Conservation (phyloP, 2,113 vertebrate genomes). For the Heliornis fulica region DNA sequence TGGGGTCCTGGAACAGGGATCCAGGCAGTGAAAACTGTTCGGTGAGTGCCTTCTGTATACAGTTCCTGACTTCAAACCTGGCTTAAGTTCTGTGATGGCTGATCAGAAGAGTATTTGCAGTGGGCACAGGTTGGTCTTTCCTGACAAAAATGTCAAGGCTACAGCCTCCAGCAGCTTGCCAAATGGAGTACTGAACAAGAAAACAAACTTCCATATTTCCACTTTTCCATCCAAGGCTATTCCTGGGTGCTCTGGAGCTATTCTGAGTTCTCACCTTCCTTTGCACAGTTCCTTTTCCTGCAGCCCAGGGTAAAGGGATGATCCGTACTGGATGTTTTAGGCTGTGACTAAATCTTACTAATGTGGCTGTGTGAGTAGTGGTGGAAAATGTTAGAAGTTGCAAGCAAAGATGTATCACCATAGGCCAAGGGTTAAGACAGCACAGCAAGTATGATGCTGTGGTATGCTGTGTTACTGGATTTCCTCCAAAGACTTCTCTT, state of each 20-base stretch:
- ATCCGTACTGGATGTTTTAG: background rate
- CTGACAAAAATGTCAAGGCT: background rate
- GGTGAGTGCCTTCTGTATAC: too few relatives aligned
- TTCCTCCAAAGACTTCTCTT: background rate
- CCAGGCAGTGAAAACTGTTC: background rate
- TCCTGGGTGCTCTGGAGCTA: background rate
- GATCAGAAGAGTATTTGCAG: background rate
- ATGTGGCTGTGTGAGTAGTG: background rate
- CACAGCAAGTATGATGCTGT: background rate
- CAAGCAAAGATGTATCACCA: background rate
- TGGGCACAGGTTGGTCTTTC: background rate
- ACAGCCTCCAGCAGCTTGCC: background rate
- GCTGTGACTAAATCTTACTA: background rate
- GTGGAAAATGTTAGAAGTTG: background rate
- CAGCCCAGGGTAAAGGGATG: background rate
- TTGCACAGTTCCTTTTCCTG: background rate
- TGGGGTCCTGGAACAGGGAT: background rate
- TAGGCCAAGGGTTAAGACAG: background rate
- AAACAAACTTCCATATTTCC: background rate
- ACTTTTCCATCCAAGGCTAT: background rate
- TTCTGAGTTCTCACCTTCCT: background rate
- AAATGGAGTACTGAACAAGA: background rate
- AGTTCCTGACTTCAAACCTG: background rate
- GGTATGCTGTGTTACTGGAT: background rate
- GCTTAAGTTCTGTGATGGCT: background rate